These are phyloP conservation scores for Dicyrtomina minuta DNA, from an alignment of 2,888 invertebrate genomes.

Conservation along the genomic window DNA sequence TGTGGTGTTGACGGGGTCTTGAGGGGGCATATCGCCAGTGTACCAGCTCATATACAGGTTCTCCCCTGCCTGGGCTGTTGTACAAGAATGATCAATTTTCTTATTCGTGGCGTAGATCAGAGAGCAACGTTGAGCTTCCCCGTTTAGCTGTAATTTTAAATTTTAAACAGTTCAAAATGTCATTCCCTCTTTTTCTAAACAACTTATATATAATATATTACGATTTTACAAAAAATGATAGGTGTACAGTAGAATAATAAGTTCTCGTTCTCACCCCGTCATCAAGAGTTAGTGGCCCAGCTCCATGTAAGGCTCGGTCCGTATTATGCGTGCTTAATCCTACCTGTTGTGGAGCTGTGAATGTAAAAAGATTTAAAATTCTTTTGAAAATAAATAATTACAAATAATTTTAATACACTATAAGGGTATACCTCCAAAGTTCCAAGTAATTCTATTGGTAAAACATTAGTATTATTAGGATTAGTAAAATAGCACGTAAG, in stretches of 20 bases:
- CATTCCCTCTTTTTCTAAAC: neutral
- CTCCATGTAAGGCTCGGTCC: neutral
- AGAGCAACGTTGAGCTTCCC: slow-evolving; percentile 9
- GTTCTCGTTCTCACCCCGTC: neutral
- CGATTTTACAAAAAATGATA: neutral
- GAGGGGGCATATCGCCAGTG: neutral
- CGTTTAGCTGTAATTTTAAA: slow-evolving; percentile 1
- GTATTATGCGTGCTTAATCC: slow-evolving; percentile 6
- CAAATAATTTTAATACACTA: neutral
- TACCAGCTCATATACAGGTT: slow-evolving; percentile 2
- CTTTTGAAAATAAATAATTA: neutral
- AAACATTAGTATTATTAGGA: too few relatives aligned
- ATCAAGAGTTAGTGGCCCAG: slow-evolving; percentile 10
- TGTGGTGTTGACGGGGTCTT: neutral
- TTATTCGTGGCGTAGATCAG: slow-evolving; percentile 1
- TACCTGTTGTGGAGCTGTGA: neutral
- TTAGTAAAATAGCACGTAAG: too few relatives aligned
- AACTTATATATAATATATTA: neutral
- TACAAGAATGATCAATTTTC: slow-evolving; percentile 21
- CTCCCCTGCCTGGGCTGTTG: slow-evolving; percentile 7
- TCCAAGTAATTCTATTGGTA: too few relatives aligned
- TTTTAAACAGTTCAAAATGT: neutral
- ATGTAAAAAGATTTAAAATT: neutral
- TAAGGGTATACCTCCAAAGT: neutral
- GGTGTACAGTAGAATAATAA: neutral